These are phyloP conservation scores for Drosophila siamana DNA, from an alignment of 2,888 invertebrate genomes.

Conservation along the genomic window DNA sequence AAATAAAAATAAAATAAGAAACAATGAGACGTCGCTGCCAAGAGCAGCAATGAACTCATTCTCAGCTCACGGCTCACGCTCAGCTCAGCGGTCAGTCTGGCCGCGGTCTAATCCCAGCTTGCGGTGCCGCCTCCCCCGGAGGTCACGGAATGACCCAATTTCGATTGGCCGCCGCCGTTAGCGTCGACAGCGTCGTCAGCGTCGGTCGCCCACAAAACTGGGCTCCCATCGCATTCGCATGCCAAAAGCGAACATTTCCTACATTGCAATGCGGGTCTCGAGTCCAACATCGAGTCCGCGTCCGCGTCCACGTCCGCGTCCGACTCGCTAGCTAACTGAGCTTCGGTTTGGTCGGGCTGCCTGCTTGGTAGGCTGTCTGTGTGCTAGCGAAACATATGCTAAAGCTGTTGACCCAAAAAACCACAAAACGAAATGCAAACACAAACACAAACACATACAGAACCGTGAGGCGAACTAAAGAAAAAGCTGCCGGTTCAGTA, in stretches of 20 bases:
- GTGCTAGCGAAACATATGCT: conserved; percentile 77
- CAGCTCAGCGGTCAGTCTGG: conserved; percentile 43
- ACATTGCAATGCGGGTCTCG: conserved; percentile 74
- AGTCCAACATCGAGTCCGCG: conserved; percentile 1
- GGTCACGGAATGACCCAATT: conserved; percentile 58
- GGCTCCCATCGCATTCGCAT: conserved; percentile 62
- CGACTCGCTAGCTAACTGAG: conserved; percentile 16
- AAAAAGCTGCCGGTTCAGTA: conserved; percentile 49
- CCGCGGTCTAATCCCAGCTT: conserved; percentile 21
- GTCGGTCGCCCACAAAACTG: conserved; percentile 51
- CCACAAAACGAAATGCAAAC: conserved; percentile 79
- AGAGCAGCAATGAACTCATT: conserved; percentile 57
- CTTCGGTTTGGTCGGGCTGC: conserved; percentile 19
- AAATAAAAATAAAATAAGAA: conserved; percentile 50
- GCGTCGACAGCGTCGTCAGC: background rate
- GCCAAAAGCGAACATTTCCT: conserved; percentile 75
- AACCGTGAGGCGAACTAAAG: conserved; percentile 34
- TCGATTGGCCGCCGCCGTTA: conserved; percentile 14
- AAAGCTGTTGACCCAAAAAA: conserved; percentile 79
- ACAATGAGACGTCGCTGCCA: conserved; percentile 26
- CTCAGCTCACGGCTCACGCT: conserved; percentile 50
- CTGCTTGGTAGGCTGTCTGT: conserved; percentile 66
- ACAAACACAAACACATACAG: conserved; percentile 54
- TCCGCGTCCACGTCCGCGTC: background rate
- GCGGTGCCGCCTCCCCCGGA: conserved; percentile 12